A percentile compares a stretch with the other conserved stretches of the same genome.
These are phyloP conservation scores for Eilema depressum DNA, from an alignment of 2,888 invertebrate species.

Conservation along the genomic window DNA sequence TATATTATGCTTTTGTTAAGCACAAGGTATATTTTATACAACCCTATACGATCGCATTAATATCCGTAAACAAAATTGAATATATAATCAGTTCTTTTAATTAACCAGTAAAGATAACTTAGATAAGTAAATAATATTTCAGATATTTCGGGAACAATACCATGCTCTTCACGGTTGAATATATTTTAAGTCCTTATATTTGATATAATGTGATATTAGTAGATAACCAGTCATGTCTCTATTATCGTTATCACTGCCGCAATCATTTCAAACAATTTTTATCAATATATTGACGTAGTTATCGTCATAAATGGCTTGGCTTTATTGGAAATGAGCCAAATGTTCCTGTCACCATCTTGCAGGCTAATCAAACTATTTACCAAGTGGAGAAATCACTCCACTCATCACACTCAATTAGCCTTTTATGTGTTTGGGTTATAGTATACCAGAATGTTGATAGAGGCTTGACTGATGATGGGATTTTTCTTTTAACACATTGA, in stretches of 20 bases:
- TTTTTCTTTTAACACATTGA: background rate
- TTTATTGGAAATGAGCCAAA: slow-evolving; percentile 28
- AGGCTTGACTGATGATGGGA: background rate
- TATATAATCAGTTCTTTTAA: background rate
- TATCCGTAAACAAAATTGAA: background rate
- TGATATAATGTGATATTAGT: slow-evolving; percentile 15
- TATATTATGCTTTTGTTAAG: background rate
- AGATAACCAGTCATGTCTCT: slow-evolving; percentile 24
- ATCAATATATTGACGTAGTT: slow-evolving; percentile 29
- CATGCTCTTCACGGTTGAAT: slow-evolving; percentile 3
- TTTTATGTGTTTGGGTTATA: background rate
- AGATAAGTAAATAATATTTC: background rate
- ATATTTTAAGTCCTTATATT: slow-evolving; percentile 7
- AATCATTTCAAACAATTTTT: slow-evolving; percentile 25
- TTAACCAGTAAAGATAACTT: background rate
- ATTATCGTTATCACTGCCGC: slow-evolving; percentile 41
- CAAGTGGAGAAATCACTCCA: background rate
- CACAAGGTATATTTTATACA: background rate
- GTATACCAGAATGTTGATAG: background rate
- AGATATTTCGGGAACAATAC: background rate
- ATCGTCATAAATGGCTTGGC: slow-evolving; percentile 34
- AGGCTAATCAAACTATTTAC: background rate
- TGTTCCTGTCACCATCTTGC: background rate
- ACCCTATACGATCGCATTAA: background rate
- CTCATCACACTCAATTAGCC: background rate